Conservation (phyloP, 2,888 invertebrate species). For the Xestia c-nigrum region DNA sequence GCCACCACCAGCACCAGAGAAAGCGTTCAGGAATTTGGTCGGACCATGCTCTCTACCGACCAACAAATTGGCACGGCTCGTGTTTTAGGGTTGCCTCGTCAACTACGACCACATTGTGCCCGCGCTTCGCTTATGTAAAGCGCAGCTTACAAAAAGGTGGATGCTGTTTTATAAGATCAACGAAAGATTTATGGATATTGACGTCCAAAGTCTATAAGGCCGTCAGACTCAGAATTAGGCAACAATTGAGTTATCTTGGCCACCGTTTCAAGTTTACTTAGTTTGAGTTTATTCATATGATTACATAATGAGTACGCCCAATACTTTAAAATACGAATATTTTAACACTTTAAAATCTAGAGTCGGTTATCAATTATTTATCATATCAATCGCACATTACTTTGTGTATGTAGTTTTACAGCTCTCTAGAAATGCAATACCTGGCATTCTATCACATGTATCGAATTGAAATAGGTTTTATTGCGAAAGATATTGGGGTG, state of each 20-base stretch:
- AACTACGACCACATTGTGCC: constrained; percentile 16
- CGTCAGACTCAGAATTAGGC: not conserved
- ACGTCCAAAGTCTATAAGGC: not conserved
- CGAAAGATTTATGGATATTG: not conserved
- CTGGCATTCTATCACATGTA: constrained; percentile 77
- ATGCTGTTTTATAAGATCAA: constrained; percentile 16
- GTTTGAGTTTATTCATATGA: constrained; percentile 6
- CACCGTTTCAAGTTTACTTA: constrained; percentile 13
- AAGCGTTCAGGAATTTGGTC: constrained; percentile 89
- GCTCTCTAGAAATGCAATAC: constrained; percentile 88
- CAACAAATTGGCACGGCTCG: constrained; percentile 68
- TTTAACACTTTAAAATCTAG: constrained; percentile 41
- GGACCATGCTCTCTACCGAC: constrained; percentile 75
- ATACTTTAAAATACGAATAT: constrained; percentile 28
- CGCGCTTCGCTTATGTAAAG: constrained; percentile 14
- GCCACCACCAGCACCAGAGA: constrained; percentile 81
- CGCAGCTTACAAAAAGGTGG: constrained; percentile 4
- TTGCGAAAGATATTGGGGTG: constrained; percentile 81
- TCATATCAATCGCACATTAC: constrained; percentile 78
- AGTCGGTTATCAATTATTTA: constrained; percentile 76
- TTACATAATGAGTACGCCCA: constrained; percentile 19
- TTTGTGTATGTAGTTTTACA: constrained; percentile 80
- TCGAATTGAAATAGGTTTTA: constrained; percentile 84
- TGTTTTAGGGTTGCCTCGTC: constrained; percentile 65
- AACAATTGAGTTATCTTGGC: constrained; percentile 25